Evolutionary conservation across 2,797 vertebrate species (phyloP), one percentile per base, ranked within the genome.

Genomic region (Urocyon cinereoargenteus): DNA sequence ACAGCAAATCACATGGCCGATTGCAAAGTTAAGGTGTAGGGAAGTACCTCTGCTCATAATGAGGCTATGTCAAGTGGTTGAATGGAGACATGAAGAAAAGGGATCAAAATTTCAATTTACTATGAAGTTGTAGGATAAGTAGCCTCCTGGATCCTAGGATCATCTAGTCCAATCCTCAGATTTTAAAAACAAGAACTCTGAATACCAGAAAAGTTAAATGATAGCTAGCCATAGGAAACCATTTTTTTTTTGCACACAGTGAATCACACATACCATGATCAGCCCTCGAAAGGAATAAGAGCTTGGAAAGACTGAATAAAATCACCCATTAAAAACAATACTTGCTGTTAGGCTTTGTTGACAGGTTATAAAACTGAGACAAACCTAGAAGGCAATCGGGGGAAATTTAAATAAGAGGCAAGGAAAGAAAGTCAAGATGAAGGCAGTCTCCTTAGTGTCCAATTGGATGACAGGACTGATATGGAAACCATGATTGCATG

Each of bases 181-280:
- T 51, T 81, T 84, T 86, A 66, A 90, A 85, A 18, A 70, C 18
- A 86, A 95, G 49, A 82, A 91, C 53, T 31, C 15, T 78, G 13
- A 89, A 36, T 68, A 51, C 34, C 77, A 90, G 70, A 72, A 77
- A 91, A 85, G 24, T 78, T 86, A 91, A 95, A 62, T 53, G 22
- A 70, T 28, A 86, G 49, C 5, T 91, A 92, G 10, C n/a, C 40
- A 61, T 40, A 94, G 6, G 34, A 66, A 90, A 83, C 7, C 16
- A 75, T 3, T 40, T 66, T 73, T 66, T 73, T 73, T 90, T 79
- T 34, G 51, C 3, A 57, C 3, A 51, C 51, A 51, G 51, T 55
- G n/a, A 82, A 91, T 92, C 68, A 82, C 28, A 86, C 51, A 53
- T 62, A 64, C 2, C 11, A 79, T 89, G 36, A 85, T 64, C 55